phyloP scores from a whole-genome alignment of 2,888 invertebrate species.

The Furcula furcula region DNA sequence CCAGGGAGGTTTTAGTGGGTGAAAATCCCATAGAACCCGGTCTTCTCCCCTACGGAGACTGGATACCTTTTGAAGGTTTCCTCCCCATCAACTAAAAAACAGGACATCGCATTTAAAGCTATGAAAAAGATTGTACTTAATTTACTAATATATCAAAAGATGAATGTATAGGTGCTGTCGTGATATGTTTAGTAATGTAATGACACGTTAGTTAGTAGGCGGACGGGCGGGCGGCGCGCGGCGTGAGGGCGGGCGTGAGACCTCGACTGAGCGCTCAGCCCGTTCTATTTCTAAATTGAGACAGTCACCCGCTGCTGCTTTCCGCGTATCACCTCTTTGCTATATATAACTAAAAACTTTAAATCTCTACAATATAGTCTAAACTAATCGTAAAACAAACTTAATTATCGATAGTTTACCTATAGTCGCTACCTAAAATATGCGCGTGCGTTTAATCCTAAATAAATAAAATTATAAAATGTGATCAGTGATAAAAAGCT shows the following conservation, averaged over 20 bases:
- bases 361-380: conserved; percentile 34
- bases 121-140: no score
- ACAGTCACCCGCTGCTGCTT: conserved; percentile 76
- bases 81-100: no score
- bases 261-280: conserved; percentile 57
- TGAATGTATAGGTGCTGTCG: no score
- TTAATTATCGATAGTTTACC: conserved; percentile 7
- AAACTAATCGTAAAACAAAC: conserved; percentile 14
- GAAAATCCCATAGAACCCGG: no score
- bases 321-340: conserved; percentile 74
- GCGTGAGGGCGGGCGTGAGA: conserved; percentile 25
- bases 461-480: conserved; percentile 1
- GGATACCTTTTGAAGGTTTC: no score
- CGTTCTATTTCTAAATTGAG: conserved; percentile 80
- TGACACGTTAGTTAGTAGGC: conserved; percentile 31
- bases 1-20: no score
- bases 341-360: conserved; percentile 54
- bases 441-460: conserved; percentile 1
- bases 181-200: conserved; percentile 32
- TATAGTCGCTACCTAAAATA: conserved; percentile 4
- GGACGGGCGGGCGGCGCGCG: conserved; percentile 34
- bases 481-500: conserved; percentile 4
- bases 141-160: no score
- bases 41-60: no score
- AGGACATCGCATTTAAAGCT: no score